Evolutionary conservation across 2,888 invertebrate genomes (phyloP).

Genomic region (Pandemis cinnamomeana): DNA sequence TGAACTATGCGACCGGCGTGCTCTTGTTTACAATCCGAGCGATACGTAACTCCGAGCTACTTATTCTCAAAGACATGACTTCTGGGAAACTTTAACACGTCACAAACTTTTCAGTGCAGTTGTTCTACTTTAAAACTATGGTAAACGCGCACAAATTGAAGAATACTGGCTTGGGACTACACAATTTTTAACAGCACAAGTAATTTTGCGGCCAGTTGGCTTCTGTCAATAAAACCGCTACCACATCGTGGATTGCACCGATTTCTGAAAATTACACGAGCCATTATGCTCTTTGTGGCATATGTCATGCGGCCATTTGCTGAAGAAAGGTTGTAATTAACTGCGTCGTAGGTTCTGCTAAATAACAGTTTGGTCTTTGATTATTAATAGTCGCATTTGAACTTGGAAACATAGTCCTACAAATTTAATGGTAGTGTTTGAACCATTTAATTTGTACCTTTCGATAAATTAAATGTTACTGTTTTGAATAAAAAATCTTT

Average conservation of each 20-base stretch:
- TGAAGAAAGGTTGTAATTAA: conserved; percentile 27
- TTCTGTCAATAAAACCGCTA: conserved; percentile 38
- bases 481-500: too few relatives aligned
- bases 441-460: too few relatives aligned
- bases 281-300: conserved; percentile 40
- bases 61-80: not conserved
- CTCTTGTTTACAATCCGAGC: not conserved
- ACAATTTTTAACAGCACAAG: not conserved
- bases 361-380: conserved; percentile 14
- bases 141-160: not conserved
- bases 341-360: not conserved
- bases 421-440: too few relatives aligned
- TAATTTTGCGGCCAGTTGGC: conserved; percentile 9
- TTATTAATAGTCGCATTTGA: not conserved
- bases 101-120: conserved; percentile 3
- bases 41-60: not conserved
- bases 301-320: conserved; percentile 20
- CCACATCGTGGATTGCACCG: conserved; percentile 26
- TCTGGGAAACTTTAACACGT: not conserved
- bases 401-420: too few relatives aligned
- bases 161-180: not conserved
- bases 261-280: conserved; percentile 29
- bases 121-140: not conserved
- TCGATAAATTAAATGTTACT: too few relatives aligned
- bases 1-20: too few relatives aligned